phyloP scores from a whole-genome alignment of 1,140 invertebrate species.

The Plutomurus gul region DNA sequence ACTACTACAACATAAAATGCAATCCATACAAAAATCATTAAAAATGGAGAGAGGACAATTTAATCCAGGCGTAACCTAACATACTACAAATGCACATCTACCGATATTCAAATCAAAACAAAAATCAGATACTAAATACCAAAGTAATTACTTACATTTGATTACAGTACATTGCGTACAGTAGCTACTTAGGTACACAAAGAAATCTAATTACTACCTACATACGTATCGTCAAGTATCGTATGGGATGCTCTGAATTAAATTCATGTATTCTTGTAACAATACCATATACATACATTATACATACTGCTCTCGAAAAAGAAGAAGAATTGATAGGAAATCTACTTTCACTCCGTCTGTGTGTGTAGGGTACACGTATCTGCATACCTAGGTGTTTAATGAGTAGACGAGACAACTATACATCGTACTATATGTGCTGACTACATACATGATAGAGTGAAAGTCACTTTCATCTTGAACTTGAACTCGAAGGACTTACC shows the following conservation, averaged over 20 bases:
- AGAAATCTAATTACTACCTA: not conserved
- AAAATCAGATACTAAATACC: conserved; percentile 24
- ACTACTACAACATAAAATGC: not conserved
- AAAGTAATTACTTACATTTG: conserved; percentile 24
- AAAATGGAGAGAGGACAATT: conserved; percentile 15
- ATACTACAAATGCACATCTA: conserved; percentile 27
- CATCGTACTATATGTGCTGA: not conserved
- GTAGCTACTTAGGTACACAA: not conserved
- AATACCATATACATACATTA: not conserved
- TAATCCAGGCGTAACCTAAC: conserved; percentile 12
- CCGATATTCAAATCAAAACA: conserved; percentile 3
- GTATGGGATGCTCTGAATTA: conserved; percentile 15
- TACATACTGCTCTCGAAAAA: not conserved
- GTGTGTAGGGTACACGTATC: not conserved
- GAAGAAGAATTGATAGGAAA: not conserved
- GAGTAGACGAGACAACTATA: not conserved
- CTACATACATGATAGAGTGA: not conserved
- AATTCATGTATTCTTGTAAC: conserved; percentile 25
- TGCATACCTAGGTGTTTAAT: not conserved
- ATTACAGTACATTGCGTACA: no score
- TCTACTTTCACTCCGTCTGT: not conserved
- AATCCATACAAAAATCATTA: conserved; percentile 13
- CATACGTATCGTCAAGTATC: conserved; percentile 15
- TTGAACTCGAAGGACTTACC: conserved; percentile 21
- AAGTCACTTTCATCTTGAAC: conserved; percentile 27